A percentile compares a stretch with the other conserved stretches of the same genome.
Conservation (phyloP, 2,113 vertebrate species). For the Acrocephalus kingi region DNA sequence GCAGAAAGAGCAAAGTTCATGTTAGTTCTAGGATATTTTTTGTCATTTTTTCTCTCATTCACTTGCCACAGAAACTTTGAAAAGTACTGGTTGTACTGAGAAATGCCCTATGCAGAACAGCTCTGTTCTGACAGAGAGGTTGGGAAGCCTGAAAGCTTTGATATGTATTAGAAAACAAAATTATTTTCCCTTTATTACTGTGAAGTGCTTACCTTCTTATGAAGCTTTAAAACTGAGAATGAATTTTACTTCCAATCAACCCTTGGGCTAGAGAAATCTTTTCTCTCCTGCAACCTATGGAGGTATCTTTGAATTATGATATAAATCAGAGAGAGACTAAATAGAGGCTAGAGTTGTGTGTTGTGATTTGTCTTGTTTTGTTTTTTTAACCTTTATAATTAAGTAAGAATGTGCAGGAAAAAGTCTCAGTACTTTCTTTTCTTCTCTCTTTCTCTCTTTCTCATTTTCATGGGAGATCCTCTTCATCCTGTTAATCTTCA, state of each 20-base stretch:
- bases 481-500: background rate
- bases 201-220: background rate
- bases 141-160: background rate
- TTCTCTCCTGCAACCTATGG: background rate
- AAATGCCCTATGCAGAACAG: background rate
- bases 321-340: background rate
- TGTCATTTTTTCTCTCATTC: background rate
- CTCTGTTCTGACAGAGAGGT: background rate
- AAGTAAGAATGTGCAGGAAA: background rate
- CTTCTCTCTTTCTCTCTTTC: background rate
- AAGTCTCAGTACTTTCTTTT: background rate
- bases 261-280: background rate
- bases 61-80: background rate
- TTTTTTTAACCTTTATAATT: background rate
- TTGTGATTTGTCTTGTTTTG: background rate
- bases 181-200: background rate
- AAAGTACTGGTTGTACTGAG: background rate
- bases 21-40: background rate
- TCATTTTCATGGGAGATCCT: rapidly evolving
- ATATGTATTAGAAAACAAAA: background rate
- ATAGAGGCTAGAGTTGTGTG: rapidly evolving
- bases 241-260: background rate
- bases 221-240: background rate
- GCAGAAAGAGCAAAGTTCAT: slow-evolving; percentile 1
- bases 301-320: background rate